Percentiles rank a stretch among this genome's conserved stretches.
Conservation (phyloP, 2,113 vertebrate genomes). For the Cairina moschata region DNA sequence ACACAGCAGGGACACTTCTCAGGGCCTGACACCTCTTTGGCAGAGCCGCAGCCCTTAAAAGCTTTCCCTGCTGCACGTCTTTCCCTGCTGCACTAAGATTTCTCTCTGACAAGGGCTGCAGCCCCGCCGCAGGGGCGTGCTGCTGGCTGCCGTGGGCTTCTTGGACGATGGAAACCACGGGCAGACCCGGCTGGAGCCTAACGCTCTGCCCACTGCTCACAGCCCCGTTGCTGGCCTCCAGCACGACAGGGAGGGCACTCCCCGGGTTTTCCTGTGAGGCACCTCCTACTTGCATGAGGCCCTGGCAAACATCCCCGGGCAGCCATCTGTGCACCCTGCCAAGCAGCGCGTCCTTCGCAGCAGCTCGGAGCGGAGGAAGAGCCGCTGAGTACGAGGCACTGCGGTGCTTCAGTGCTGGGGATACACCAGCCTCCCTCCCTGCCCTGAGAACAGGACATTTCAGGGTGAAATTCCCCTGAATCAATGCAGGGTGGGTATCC, state of each 20-base stretch:
- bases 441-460: background rate
- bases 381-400: background rate
- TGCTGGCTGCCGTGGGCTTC: background rate
- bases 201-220: background rate
- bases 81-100: background rate
- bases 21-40: background rate
- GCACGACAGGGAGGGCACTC: too few species aligned
- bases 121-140: background rate
- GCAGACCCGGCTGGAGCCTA: background rate
- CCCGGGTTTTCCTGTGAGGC: background rate
- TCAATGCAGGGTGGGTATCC: background rate
- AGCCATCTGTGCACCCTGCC: background rate
- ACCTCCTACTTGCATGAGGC: background rate
- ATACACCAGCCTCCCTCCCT: background rate
- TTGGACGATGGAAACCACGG: rapidly evolving
- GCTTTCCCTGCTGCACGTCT: background rate
- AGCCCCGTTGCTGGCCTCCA: too few species aligned
- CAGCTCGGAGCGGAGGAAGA: background rate
- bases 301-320: background rate
- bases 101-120: background rate
- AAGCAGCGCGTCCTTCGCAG: rapidly evolving
- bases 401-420: background rate
- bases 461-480: background rate
- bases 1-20: background rate
- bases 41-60: background rate